Percentiles rank a stretch among this genome's conserved stretches.
Evolutionary conservation across 1,140 invertebrate species (phyloP).

Genomic region (Drosophila lowei): DNA sequence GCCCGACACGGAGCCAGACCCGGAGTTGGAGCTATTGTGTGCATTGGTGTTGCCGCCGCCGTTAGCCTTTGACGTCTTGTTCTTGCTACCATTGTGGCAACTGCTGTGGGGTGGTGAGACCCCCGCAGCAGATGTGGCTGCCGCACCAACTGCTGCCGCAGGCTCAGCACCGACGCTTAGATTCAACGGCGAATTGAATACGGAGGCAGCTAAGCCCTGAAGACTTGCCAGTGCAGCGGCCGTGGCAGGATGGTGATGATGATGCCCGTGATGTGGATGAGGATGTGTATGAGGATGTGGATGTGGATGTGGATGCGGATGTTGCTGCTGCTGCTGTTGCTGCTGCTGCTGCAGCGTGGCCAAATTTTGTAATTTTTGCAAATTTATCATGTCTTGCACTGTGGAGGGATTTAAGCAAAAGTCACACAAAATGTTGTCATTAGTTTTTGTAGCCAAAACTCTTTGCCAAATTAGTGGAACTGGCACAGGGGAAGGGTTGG

Average conservation of each 20-base stretch:
- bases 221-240: slow-evolving; percentile 87
- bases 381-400: slow-evolving; percentile 90
- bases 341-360: slow-evolving; percentile 84
- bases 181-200: slow-evolving; percentile 91
- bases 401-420: slow-evolving; percentile 33
- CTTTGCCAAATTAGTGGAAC: slow-evolving; percentile 52
- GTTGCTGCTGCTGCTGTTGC: slow-evolving; percentile 62
- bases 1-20: slow-evolving; percentile 21
- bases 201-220: slow-evolving; percentile 88
- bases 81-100: slow-evolving; percentile 50
- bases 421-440: slow-evolving; percentile 72
- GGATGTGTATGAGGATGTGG: slow-evolving; percentile 72
- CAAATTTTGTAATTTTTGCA: slow-evolving; percentile 91
- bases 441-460: slow-evolving; percentile 57
- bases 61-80: slow-evolving; percentile 59
- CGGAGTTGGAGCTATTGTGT: slow-evolving; percentile 31
- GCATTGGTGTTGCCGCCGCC: slow-evolving; percentile 13
- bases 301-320: slow-evolving; percentile 76
- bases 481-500: slow-evolving; percentile 8
- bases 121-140: slow-evolving; percentile 22
- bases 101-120: slow-evolving; percentile 18
- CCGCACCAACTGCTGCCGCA: slow-evolving; percentile 68
- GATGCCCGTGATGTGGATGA: slow-evolving; percentile 82
- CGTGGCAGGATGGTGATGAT: slow-evolving; percentile 81
- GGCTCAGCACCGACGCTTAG: slow-evolving; percentile 87